Base-by-base conservation (phyloP, 2,888 invertebrate species). In the Odiellus spinosus region DNA sequence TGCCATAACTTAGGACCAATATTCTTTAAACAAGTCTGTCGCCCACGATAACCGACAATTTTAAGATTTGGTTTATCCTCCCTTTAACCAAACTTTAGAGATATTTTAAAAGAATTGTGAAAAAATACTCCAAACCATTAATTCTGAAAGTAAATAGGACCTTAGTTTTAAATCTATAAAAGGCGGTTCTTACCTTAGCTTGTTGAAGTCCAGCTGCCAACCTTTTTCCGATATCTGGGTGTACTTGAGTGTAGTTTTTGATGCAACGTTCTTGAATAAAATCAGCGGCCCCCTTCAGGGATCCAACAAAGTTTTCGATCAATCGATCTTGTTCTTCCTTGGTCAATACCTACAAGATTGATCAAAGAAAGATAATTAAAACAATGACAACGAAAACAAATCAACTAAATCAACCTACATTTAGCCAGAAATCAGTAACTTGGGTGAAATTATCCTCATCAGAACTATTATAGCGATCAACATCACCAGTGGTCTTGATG, bases 401-500 rank as follows among this genome's bases (percentile, higher is more conserved):
- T 8, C 12, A 2, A 18, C 12, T n/a, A 2, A n/a, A 32, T n/a
- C 20, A 12, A 36, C 52, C 48, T 3, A 85, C 83, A 59, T 81
- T 75, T 58, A 73, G 74, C 75, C 82, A 96, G 66, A 93, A 87
- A 1, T 68, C 61, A 17, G 77, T 76, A 1, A 80, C 78, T 68
- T 98, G 96, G 11, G 78, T 72, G 67, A 77, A 93, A 67, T 96
- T 90, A 63, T 95, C 93, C 56, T 91, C 90, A 62, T 83, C 80
- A 2, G 76, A 77, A 48, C 78, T 77, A 61, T 86, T 81, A 63
- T 78, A 82, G 49, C 69, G 77, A 56, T 75, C 76, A 12, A 85
- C 78, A 61, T 90, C 86, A 0, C 87, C 91, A 46, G 72, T 68
- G 2, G 77, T 61, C 40, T 73, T 70, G 2, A 76, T 73, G 34